Evolutionary conservation across 2,113 vertebrate species (phyloP), one percentile per base, ranked within the genome.

Genomic region (Microcebus murinus): DNA sequence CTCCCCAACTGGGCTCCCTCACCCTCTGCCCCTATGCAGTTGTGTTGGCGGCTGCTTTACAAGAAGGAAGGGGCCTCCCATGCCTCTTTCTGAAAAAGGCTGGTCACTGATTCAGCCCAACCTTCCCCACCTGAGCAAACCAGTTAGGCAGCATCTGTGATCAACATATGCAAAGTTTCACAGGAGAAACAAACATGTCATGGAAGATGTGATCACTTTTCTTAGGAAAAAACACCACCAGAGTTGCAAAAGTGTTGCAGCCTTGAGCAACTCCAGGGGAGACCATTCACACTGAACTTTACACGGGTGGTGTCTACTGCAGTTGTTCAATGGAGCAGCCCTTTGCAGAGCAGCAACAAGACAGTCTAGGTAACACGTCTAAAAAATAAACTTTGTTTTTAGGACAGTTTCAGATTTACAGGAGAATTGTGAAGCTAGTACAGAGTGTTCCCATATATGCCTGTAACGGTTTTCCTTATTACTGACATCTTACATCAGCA

Each of bases 151-250:
- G 27, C 11, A 21, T 52, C 63, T 79, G n/a, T 70, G 59, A 79
- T 63, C 15, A 23, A 87, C 3, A 27, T 21, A 50, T 23, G 29
- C 71, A 57, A 81, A 91, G 50, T 80, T 77, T 96, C n/a, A 20
- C 36, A 80, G 73, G 77, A 45, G 63, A 92, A 63, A 82, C n/a
- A 18, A 63, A 82, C n/a, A 18, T 70, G 52, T 6, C 70, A 3
- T 70, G 80, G 74, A 9, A 63, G 79, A 77, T 7, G 6, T 25
- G 59, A 82, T 77, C 23, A 23, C 31, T 92, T 80, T 74, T 88
- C 88, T 79, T 86, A 70, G 25, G 79, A 79, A 92, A 96, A 96
- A 96, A 96, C 85, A 29, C n/a, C 18, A 39, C 48, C 31, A 9
- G 36, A 61, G 20, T 17, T 85, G 48, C 29, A 81, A 31, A 94